These are phyloP conservation scores for Synodontis membranacea DNA, from an alignment of 2,113 vertebrate species.

Conservation along the genomic window DNA sequence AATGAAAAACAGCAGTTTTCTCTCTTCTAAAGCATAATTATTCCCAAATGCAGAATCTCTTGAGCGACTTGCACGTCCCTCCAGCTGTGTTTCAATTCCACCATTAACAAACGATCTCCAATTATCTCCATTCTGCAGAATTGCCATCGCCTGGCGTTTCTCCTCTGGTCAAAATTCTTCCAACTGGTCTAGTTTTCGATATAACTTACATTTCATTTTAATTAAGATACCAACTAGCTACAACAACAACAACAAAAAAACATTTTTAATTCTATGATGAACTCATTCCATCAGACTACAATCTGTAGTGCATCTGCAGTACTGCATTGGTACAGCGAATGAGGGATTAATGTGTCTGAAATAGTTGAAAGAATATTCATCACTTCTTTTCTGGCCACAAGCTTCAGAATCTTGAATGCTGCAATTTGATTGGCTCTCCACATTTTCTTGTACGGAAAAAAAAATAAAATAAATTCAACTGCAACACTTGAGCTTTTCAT, in stretches of 20 bases:
- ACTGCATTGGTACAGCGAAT: neutral
- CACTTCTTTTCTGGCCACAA: neutral
- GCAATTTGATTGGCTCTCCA: neutral
- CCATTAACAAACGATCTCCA: neutral
- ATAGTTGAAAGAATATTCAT: too few relatives aligned
- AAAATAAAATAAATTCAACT: neutral
- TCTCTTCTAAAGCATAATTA: slow-evolving; percentile 54
- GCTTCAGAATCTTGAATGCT: neutral
- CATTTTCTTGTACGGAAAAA: neutral
- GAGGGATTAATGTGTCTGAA: too few relatives aligned
- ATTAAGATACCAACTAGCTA: neutral
- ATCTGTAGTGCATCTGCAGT: neutral
- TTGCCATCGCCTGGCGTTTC: neutral
- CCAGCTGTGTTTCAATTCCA: neutral
- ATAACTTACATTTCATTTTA: neutral
- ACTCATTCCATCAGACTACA: neutral
- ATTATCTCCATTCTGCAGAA: neutral
- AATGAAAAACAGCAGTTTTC: slow-evolving; percentile 9
- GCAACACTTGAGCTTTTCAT: neutral
- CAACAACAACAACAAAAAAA: neutral
- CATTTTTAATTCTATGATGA: neutral
- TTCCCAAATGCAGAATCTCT: slow-evolving; percentile 63
- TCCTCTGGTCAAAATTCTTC: neutral
- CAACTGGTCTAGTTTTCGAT: neutral
- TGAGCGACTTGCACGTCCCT: neutral